Base-by-base conservation (phyloP, 2,888 invertebrate genomes). In the Napeogenes inachia region DNA sequence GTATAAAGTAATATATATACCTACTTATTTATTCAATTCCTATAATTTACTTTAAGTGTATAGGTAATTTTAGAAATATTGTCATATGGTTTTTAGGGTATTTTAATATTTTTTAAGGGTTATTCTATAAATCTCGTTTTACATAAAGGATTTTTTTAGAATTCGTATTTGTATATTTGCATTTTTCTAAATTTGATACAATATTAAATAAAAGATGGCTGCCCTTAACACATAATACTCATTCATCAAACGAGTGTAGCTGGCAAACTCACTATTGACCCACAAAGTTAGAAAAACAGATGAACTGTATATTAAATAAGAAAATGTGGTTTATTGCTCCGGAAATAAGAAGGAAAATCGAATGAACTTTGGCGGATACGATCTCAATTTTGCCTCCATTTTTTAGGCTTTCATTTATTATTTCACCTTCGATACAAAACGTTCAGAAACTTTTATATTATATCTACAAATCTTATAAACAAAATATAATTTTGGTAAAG, bases 161-260 rank as follows among this genome's bases (percentile, higher is more conserved):
- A 10, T 10, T 10, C 42, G 10, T 42, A 10, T 10, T 6, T 10
- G 12, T 42, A 35, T 35, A 35, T 42, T 42, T 6, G 42, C 10
- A 10, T 42, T 42, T 42, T 42, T 42, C 38, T 8, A 42, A 10
- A 12, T 0, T 30, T 30, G 30, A 8, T 30, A 30, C 30, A 50
- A 12, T n/a, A 30, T 30, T 50, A 30, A 21, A 50, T 50, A 30
- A 50, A 50, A 50, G 50, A 50, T 50, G 42, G 42, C 42, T 35
- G 35, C 35, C 35, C 59, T 59, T 56, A 57, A 47, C 54, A 61
- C 67, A 62, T 63, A 61, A 62, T 61, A 56, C 62, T 61, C 67
- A 69, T 70, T 69, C 64, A 69, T 69, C 67, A 70, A 65, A 64
- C 62, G 62, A 59, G 66, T 62, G 62, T 59, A 62, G 63, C 66